Evolutionary conservation across 2,797 vertebrate species (phyloP).

Genomic region (Sebastes trivittatus): DNA sequence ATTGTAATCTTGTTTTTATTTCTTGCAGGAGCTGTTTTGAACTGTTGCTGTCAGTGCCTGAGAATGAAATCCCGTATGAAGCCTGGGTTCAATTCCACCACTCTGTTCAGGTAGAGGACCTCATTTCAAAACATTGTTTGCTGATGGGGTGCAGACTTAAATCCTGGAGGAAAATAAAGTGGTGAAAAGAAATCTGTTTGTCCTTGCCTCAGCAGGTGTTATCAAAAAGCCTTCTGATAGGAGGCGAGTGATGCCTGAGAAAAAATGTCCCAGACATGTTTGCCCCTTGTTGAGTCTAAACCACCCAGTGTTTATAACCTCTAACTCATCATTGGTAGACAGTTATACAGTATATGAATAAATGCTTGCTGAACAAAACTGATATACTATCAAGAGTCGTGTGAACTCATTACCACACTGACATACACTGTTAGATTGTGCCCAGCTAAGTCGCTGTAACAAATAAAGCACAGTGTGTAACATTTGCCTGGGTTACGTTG

Average conservation of each 20-base stretch:
- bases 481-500: neutral
- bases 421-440: neutral
- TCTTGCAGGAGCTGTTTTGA: slow-evolving; percentile 97
- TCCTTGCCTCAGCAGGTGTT: neutral
- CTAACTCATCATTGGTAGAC: neutral
- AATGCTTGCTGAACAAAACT: neutral
- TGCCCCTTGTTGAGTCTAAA: neutral
- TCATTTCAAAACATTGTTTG: neutral
- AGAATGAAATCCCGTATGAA: slow-evolving; percentile 92
- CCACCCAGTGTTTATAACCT: neutral
- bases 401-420: neutral
- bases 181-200: neutral
- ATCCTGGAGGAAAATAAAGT: neutral
- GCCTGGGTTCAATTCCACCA: slow-evolving; percentile 93
- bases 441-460: neutral
- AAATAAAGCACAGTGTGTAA: neutral
- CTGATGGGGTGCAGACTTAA: neutral
- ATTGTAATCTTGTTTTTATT: slow-evolving; percentile 1
- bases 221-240: neutral
- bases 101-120: slow-evolving; percentile 89
- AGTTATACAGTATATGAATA: neutral
- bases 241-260: neutral
- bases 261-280: neutral
- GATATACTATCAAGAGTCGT: neutral
- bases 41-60: slow-evolving; percentile 94